These are phyloP conservation scores for Marcusenius ussheri DNA, from an alignment of 2,113 vertebrate genomes.

Conservation along the genomic window DNA sequence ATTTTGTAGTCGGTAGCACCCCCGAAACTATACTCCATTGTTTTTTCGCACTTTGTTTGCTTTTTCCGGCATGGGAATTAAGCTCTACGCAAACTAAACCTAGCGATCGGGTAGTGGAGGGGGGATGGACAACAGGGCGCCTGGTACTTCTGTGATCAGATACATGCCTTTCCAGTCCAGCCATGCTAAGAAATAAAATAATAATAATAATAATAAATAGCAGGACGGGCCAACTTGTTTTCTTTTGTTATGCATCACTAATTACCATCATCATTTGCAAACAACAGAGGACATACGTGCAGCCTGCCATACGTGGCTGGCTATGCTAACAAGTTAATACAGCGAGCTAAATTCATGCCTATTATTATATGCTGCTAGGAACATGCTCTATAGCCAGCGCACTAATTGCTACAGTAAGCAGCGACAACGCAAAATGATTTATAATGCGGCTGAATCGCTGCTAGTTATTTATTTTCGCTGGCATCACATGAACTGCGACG, in stretches of 20 bases:
- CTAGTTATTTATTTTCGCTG: slow-evolving; percentile 49
- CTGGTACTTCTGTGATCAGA: not conserved
- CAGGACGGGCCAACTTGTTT: slow-evolving; percentile 22
- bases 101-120: not conserved
- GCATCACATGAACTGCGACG: slow-evolving; percentile 41
- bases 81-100: not conserved
- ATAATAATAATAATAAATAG: not conserved
- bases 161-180: not conserved
- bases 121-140: not conserved
- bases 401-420: slow-evolving; percentile 51
- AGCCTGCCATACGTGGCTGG: slow-evolving; percentile 36
- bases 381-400: slow-evolving; percentile 44
- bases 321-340: slow-evolving; percentile 46
- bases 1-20: slow-evolving; percentile 27
- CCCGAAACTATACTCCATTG: slow-evolving; percentile 29
- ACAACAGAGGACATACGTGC: slow-evolving; percentile 39
- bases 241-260: slow-evolving; percentile 19
- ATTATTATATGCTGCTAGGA: slow-evolving; percentile 43
- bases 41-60: slow-evolving; percentile 6
- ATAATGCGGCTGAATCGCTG: slow-evolving; percentile 45
- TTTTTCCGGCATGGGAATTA: slow-evolving; percentile 18
- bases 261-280: slow-evolving; percentile 42
- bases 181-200: not conserved
- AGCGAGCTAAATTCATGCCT: slow-evolving; percentile 43
- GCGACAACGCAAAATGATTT: slow-evolving; percentile 47